Percentiles rank a stretch among this genome's conserved stretches.
phyloP scores from a whole-genome alignment of 2,888 invertebrate genomes.

The Drosophila longiperda region DNA sequence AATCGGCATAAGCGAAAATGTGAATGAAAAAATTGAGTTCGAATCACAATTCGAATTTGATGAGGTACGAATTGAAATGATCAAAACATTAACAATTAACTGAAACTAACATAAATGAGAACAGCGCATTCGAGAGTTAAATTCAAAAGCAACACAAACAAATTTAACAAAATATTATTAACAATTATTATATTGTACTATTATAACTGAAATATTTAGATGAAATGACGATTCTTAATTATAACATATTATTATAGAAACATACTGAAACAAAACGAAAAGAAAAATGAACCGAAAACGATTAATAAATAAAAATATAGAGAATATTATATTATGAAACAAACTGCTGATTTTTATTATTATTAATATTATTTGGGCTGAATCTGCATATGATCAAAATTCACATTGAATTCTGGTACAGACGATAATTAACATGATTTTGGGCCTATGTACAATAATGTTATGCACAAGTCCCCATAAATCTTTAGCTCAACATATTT shows the following conservation, averaged over 20 bases:
- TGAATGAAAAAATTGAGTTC: constrained; percentile 26
- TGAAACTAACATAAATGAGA: constrained; percentile 30
- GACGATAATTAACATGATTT: not conserved
- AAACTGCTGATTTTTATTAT: not conserved
- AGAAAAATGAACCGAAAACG: constrained; percentile 55
- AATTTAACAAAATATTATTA: constrained; percentile 78
- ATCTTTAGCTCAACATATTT: not conserved
- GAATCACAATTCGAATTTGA: constrained; percentile 15
- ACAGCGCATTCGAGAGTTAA: constrained; percentile 52
- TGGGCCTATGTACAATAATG: not conserved
- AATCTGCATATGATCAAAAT: not conserved
- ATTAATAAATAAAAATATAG: constrained; percentile 82
- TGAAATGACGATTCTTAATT: constrained; percentile 83
- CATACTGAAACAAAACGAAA: constrained; percentile 73
- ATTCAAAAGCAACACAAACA: constrained; percentile 51
- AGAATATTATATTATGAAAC: constrained; percentile 80
- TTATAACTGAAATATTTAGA: constrained; percentile 83
- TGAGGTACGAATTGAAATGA: constrained; percentile 20
- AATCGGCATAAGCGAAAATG: constrained; percentile 29
- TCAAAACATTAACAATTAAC: constrained; percentile 35
- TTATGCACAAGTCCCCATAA: not conserved
- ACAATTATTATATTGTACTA: constrained; percentile 81
- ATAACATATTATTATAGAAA: constrained; percentile 82
- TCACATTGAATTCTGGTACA: not conserved
- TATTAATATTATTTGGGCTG: not conserved